These are phyloP conservation scores for Drosophila leontia DNA, from an alignment of 1,140 invertebrate species.

Conservation along the genomic window DNA sequence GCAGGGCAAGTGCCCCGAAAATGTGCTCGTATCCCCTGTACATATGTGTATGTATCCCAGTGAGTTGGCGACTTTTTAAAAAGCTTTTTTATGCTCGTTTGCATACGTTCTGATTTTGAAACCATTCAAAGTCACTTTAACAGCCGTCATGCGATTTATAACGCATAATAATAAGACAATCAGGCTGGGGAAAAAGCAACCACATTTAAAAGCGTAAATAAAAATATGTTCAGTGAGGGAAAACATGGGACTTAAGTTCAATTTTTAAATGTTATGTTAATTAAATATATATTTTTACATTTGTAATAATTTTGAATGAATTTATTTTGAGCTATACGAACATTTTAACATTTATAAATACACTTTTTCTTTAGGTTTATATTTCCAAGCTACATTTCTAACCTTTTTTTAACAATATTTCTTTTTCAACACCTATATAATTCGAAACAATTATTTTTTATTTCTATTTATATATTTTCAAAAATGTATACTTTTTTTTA, in stretches of 20 bases:
- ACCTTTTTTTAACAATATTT: no score
- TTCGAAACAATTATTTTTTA: no score
- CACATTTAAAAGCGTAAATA: constrained; percentile 23
- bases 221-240: neutral
- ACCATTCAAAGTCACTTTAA: constrained; percentile 76
- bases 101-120: constrained; percentile 69
- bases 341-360: neutral
- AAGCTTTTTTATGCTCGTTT: constrained; percentile 80
- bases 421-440: no score
- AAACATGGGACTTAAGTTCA: neutral
- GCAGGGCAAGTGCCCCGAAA: constrained; percentile 15
- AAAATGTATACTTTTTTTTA: neutral
- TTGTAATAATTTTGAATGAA: neutral
- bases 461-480: neutral
- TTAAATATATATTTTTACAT: neutral
- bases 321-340: neutral
- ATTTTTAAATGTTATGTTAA: neutral
- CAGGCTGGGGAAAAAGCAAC: constrained; percentile 34
- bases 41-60: constrained; percentile 24
- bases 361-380: no score
- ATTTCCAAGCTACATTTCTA: no score
- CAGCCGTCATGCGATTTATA: constrained; percentile 72
- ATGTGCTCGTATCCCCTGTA: constrained; percentile 5
- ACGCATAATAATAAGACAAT: constrained; percentile 74
- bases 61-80: constrained; percentile 67